Evolutionary conservation across 2,797 vertebrate species (phyloP).

Genomic region (Myiotriccus ornatus): DNA sequence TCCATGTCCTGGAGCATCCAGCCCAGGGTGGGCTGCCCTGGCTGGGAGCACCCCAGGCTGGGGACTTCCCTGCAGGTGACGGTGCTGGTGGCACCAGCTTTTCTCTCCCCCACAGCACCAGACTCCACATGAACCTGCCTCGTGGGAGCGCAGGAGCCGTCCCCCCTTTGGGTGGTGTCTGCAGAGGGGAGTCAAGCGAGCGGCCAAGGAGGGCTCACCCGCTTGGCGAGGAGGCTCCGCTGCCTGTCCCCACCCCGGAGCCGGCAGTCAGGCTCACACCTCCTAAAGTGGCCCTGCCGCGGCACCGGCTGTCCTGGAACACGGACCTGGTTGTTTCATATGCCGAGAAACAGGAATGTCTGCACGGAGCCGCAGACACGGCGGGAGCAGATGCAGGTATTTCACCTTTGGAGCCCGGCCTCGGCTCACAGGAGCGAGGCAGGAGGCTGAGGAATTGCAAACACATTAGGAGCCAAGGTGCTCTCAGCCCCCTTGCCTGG

Average conservation of each 20-base stretch:
- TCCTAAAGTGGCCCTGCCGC: not conserved
- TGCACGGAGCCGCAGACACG: not conserved
- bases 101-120: not conserved
- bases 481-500: constrained; percentile 30
- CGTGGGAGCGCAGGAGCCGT: not conserved
- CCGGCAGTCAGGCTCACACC: not conserved
- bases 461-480: constrained; percentile 14
- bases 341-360: not conserved
- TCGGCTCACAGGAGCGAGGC: not conserved
- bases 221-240: not conserved
- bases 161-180: not conserved
- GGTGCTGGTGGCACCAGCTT: not conserved
- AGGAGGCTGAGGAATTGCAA: constrained; percentile 41
- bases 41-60: not conserved
- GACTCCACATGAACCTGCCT: not conserved
- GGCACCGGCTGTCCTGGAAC: not conserved
- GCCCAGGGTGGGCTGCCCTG: not conserved
- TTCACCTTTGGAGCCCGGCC: constrained; percentile 35
- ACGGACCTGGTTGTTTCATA: not conserved
- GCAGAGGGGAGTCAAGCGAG: not conserved
- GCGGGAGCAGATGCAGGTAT: constrained; percentile 36
- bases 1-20: not conserved
- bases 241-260: not conserved
- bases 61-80: not conserved
- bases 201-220: not conserved